These are phyloP conservation scores for Aporophyla lueneburgensis DNA, from an alignment of 2,888 invertebrate species.

Conservation along the genomic window DNA sequence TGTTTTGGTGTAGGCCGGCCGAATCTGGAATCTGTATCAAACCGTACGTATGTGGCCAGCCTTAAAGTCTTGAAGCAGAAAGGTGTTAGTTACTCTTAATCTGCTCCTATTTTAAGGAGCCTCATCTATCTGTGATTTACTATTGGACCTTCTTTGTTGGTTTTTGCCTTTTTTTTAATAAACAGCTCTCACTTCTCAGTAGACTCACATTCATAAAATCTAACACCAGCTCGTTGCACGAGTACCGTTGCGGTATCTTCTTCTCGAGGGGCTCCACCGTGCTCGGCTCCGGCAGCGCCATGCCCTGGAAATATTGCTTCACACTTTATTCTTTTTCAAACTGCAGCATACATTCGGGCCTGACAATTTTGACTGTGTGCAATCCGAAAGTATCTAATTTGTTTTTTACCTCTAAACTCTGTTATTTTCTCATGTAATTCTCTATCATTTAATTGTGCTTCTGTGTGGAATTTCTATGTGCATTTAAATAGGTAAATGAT, in stretches of 20 bases:
- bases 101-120: not conserved
- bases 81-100: not conserved
- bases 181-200: too few relatives aligned
- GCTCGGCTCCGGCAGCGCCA: constrained; percentile 97
- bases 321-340: constrained; percentile 20
- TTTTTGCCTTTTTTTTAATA: too few relatives aligned
- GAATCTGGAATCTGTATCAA: too few relatives aligned
- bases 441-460: too few relatives aligned
- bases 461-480: not conserved
- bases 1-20: not conserved
- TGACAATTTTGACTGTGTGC: not conserved
- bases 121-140: not conserved
- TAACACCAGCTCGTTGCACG: constrained; percentile 92
- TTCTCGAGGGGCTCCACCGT: constrained; percentile 95
- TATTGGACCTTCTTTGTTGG: not conserved
- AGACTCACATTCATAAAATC: constrained; percentile 95
- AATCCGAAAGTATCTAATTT: not conserved
- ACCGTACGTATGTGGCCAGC: too few relatives aligned
- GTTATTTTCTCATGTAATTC: not conserved
- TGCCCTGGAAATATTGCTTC: constrained; percentile 93
- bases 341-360: not conserved
- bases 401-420: not conserved
- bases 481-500: not conserved
- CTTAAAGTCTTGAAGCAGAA: not conserved
- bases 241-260: constrained; percentile 94